Percentiles rank a stretch among this genome's conserved stretches.
phyloP scores from a whole-genome alignment of 2,797 vertebrate species.

The Synanceia verrucosa region DNA sequence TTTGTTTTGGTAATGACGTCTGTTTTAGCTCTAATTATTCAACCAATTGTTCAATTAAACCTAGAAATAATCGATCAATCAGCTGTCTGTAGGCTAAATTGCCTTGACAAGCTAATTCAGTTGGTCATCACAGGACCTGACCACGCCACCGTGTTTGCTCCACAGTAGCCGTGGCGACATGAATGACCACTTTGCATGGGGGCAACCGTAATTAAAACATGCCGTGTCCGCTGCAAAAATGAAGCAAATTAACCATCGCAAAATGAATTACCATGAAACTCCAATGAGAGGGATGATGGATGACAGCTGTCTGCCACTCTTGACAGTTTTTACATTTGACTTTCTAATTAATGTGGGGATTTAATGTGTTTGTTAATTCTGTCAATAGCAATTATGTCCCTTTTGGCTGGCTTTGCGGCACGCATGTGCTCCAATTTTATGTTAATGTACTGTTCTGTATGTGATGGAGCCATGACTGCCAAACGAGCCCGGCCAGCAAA shows the following conservation, averaged over 20 bases:
- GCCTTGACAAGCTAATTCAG: slow-evolving; percentile 65
- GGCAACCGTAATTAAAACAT: slow-evolving; percentile 60
- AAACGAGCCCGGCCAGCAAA: slow-evolving; percentile 70
- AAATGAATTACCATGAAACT: slow-evolving; percentile 76
- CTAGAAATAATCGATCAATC: slow-evolving; percentile 58
- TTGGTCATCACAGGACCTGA: slow-evolving; percentile 60
- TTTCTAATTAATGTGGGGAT: slow-evolving; percentile 85
- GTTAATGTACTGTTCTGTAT: slow-evolving; percentile 76
- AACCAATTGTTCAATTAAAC: slow-evolving; percentile 46
- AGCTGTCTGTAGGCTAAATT: slow-evolving; percentile 38
- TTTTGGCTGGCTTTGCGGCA: slow-evolving; percentile 69
- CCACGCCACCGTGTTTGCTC: slow-evolving; percentile 19
- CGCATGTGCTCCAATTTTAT: slow-evolving; percentile 69
- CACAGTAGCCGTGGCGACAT: slow-evolving; percentile 2
- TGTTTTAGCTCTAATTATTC: slow-evolving; percentile 50
- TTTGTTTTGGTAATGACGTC: slow-evolving; percentile 51
- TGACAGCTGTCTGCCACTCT: slow-evolving; percentile 75
- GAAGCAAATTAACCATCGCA: slow-evolving; percentile 66
- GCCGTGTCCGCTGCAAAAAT: slow-evolving; percentile 64
- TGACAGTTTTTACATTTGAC: slow-evolving; percentile 81
- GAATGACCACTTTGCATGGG: slow-evolving; percentile 43
- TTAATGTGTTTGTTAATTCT: slow-evolving; percentile 86
- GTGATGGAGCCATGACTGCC: slow-evolving; percentile 70
- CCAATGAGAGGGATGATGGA: slow-evolving; percentile 82
- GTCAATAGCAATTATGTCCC: slow-evolving; percentile 85